phyloP scores from a whole-genome alignment of 1,140 invertebrate genomes.

The Ctenoplectra terminalis region DNA sequence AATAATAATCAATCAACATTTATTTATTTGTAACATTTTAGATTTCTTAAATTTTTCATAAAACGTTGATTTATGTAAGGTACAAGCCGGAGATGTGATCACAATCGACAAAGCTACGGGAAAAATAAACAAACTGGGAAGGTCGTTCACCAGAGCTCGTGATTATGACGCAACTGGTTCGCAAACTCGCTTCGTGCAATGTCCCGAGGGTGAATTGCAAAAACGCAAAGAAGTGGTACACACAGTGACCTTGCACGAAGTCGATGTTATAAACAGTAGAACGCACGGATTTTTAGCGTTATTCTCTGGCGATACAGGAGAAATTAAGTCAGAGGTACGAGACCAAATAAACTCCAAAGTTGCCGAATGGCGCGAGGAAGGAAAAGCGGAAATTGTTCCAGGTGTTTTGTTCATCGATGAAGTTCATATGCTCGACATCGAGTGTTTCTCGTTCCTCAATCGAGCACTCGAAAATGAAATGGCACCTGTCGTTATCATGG shows the following conservation, averaged over 20 bases:
- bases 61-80: constrained; percentile 79
- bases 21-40: not conserved
- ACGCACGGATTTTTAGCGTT: constrained; percentile 98
- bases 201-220: constrained; percentile 98
- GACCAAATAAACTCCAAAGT: constrained; percentile 99
- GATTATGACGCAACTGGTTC: constrained; percentile 99
- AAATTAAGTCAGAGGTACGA: constrained; percentile 98
- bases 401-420: constrained; percentile 97
- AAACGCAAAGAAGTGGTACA: constrained; percentile 99
- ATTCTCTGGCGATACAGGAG: constrained; percentile 99
- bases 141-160: constrained; percentile 96
- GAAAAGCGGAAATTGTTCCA: constrained; percentile 99
- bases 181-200: constrained; percentile 97
- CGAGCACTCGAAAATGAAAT: constrained; percentile 98
- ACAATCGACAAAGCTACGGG: constrained; percentile 99
- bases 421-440: constrained; percentile 99
- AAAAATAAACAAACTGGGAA: constrained; percentile 96
- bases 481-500: constrained; percentile 98
- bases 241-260: constrained; percentile 98
- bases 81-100: constrained; percentile 97
- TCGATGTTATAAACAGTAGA: constrained; percentile 98
- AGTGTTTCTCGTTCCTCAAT: constrained; percentile 99
- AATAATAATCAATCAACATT: not conserved
- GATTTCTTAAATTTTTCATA: not conserved
- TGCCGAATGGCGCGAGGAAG: constrained; percentile 99